These are phyloP conservation scores for Xyliphius kryptos DNA, from an alignment of 2,113 vertebrate species.

Conservation along the genomic window DNA sequence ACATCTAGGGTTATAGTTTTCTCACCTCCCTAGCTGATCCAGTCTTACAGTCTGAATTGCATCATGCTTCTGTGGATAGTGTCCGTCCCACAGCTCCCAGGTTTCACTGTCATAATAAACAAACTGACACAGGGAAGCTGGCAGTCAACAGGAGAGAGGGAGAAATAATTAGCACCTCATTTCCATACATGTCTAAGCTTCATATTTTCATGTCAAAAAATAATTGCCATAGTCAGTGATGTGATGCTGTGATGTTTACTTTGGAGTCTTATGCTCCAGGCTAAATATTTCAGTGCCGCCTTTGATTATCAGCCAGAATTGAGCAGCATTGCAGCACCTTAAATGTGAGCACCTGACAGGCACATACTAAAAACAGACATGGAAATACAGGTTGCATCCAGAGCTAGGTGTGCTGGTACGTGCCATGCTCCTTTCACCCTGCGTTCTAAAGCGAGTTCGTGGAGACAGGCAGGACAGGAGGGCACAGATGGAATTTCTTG, in stretches of 20 bases:
- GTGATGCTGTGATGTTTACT: slow-evolving; percentile 30
- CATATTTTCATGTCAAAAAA: slow-evolving; percentile 40
- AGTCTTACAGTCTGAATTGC: slow-evolving; percentile 9
- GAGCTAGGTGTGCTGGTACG: slow-evolving; percentile 27
- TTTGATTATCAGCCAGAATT: slow-evolving; percentile 13
- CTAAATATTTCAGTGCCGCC: slow-evolving; percentile 10
- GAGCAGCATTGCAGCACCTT: slow-evolving; percentile 9
- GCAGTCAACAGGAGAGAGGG: slow-evolving; percentile 16
- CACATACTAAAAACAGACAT: slow-evolving; percentile 11
- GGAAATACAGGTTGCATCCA: slow-evolving; percentile 27
- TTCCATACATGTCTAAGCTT: slow-evolving; percentile 12
- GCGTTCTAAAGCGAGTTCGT: slow-evolving; percentile 41
- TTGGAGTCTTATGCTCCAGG: slow-evolving; percentile 14
- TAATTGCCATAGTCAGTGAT: slow-evolving; percentile 34
- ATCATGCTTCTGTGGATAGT: slow-evolving; percentile 17
- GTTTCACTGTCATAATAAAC: slow-evolving; percentile 30
- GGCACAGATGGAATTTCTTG: slow-evolving; percentile 41
- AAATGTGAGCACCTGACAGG: slow-evolving; percentile 5
- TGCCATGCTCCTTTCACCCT: slow-evolving; percentile 39
- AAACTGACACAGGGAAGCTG: slow-evolving; percentile 27
- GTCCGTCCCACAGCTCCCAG: slow-evolving; percentile 19
- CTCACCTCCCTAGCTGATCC: too few species aligned
- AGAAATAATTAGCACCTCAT: slow-evolving; percentile 36
- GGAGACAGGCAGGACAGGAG: slow-evolving; percentile 42
- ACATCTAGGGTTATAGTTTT: too few species aligned